Percentiles rank a stretch among this genome's conserved stretches.
phyloP scores from a whole-genome alignment of 2,113 vertebrate genomes.

The Periophthalmodon schlosseri region DNA sequence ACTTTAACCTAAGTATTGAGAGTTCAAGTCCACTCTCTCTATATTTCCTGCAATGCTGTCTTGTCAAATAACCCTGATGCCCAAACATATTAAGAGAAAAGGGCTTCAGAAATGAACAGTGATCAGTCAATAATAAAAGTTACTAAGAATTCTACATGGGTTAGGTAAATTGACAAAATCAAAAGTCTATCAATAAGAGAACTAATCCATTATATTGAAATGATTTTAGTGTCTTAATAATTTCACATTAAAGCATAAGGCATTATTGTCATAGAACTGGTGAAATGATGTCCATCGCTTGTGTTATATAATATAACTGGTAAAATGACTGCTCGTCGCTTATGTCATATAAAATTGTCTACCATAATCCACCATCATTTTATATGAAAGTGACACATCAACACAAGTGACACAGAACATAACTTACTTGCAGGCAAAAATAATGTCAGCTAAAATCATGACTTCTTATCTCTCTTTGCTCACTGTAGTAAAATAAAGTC shows the following conservation, averaged over 20 bases:
- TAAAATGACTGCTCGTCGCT: neutral
- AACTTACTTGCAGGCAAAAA: neutral
- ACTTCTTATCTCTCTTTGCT: neutral
- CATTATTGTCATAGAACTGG: neutral
- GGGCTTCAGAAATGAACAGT: too few relatives aligned
- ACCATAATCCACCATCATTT: too few relatives aligned
- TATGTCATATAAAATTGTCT: too few relatives aligned
- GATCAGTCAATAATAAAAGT: neutral
- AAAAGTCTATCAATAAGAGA: too few relatives aligned
- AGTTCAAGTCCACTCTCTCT: too few relatives aligned
- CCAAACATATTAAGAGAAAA: neutral
- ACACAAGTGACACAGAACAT: neutral
- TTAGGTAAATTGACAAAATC: neutral
- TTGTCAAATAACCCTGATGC: too few relatives aligned
- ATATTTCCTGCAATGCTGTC: too few relatives aligned
- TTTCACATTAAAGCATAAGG: too few relatives aligned
- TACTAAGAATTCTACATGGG: neutral
- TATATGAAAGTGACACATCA: neutral
- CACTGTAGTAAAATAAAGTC: neutral
- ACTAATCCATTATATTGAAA: too few relatives aligned
- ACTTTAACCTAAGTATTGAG: too few relatives aligned
- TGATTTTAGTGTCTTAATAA: too few relatives aligned
- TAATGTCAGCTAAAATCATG: neutral
- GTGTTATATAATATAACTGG: neutral
- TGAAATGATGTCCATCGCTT: neutral